Percentiles rank a stretch among this genome's conserved stretches.
These are phyloP conservation scores for Rutpela maculata DNA, from an alignment of 2,888 invertebrate genomes.

Conservation along the genomic window DNA sequence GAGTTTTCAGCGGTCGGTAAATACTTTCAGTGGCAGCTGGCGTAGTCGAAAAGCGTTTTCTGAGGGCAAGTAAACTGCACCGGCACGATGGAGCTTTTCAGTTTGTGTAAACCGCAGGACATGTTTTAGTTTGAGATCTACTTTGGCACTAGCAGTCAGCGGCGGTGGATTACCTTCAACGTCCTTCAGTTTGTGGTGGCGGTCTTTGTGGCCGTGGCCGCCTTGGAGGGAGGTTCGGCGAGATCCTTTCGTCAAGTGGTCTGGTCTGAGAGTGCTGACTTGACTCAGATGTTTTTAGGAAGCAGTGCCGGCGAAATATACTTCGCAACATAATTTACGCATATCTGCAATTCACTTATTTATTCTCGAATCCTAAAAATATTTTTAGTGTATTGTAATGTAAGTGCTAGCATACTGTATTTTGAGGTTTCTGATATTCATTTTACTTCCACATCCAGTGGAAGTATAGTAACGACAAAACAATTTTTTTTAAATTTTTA, in stretches of 20 bases:
- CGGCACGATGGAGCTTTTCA: not conserved
- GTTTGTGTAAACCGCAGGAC: slow-evolving; percentile 28
- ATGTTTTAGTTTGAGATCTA: slow-evolving; percentile 26
- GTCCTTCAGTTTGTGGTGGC: slow-evolving; percentile 35
- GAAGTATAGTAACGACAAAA: no score
- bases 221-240: slow-evolving; percentile 14
- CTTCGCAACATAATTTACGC: no score
- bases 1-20: not conserved
- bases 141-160: slow-evolving; percentile 8
- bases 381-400: no score
- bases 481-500: no score
- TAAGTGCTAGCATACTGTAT: no score
- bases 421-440: no score
- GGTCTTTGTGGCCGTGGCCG: slow-evolving; percentile 11
- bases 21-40: not conserved
- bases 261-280: slow-evolving; percentile 17
- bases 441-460: no score
- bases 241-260: slow-evolving; percentile 34
- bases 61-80: not conserved
- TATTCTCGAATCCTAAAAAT: no score
- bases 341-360: no score
- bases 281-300: slow-evolving; percentile 22
- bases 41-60: slow-evolving; percentile 14
- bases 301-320: slow-evolving; percentile 11
- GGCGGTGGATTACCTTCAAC: slow-evolving; percentile 34